phyloP scores from a whole-genome alignment of 2,888 invertebrate species.

The Zygothrica quintamaculata region DNA sequence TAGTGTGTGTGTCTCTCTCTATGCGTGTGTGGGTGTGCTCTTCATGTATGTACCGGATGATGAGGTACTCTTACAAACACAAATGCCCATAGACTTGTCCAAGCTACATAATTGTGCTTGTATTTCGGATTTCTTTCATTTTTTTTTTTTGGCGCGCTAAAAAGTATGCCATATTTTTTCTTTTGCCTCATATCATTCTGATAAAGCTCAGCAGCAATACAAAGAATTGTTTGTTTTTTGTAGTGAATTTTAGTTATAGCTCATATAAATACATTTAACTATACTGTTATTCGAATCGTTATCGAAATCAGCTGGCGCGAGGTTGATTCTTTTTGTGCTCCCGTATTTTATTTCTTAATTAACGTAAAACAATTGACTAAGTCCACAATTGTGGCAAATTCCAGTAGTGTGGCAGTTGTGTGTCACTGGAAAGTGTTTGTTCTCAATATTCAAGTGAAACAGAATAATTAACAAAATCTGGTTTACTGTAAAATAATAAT shows the following conservation, averaged over 20 bases:
- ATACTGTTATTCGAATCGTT: neutral
- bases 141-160: slow-evolving; percentile 36
- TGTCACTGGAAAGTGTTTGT: too few species aligned
- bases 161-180: slow-evolving; percentile 61
- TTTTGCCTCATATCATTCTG: neutral
- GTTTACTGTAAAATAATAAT: too few species aligned
- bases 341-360: too few species aligned
- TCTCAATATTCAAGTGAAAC: too few species aligned
- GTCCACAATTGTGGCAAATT: too few species aligned
- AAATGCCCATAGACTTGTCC: slow-evolving; percentile 49
- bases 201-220: slow-evolving; percentile 1
- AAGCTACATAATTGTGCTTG: slow-evolving; percentile 59
- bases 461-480: too few species aligned
- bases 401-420: too few species aligned
- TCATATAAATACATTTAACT: slow-evolving; percentile 20
- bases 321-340: too few species aligned
- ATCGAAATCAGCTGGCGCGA: too few species aligned
- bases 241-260: slow-evolving; percentile 29
- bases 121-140: slow-evolving; percentile 45
- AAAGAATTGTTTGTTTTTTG: slow-evolving; percentile 33
- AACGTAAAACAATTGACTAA: too few species aligned
- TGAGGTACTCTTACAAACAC: slow-evolving; percentile 18
- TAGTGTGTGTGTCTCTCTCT: slow-evolving; percentile 1
- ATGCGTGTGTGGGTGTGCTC: slow-evolving; percentile 23
- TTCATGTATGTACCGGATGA: neutral